Evolutionary conservation across 1,140 invertebrate genomes (phyloP).

Genomic region (Drusus annulatus): DNA sequence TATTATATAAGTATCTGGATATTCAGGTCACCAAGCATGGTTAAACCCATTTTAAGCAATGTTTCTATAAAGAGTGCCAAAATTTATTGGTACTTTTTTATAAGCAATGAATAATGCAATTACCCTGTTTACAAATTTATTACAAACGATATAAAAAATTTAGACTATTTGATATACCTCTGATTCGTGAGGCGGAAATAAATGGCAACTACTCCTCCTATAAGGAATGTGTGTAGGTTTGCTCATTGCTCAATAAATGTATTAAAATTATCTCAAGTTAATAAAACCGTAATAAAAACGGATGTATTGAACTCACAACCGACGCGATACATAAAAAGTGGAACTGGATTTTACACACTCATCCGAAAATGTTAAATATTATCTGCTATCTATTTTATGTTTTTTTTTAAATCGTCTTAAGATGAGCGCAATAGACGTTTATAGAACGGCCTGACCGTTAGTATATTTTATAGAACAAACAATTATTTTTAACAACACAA

Average conservation of each 20-base stretch:
- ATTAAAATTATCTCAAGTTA: constrained; percentile 2
- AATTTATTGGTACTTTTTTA: constrained; percentile 27
- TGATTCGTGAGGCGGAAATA: constrained; percentile 17
- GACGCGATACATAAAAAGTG: background rate
- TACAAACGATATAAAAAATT: constrained; percentile 1
- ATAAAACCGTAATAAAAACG: constrained; percentile 2
- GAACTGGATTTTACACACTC: background rate
- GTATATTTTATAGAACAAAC: too few relatives aligned
- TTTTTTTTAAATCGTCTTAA: too few relatives aligned
- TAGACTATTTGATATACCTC: constrained; percentile 17
- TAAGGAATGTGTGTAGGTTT: constrained; percentile 18
- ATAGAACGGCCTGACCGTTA: too few relatives aligned
- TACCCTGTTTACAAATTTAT: constrained; percentile 33
- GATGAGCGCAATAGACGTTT: too few relatives aligned
- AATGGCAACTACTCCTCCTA: background rate
- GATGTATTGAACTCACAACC: background rate
- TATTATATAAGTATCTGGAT: too few relatives aligned
- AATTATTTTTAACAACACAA: too few relatives aligned
- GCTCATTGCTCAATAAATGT: constrained; percentile 22
- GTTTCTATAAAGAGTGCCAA: background rate
- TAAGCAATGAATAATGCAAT: constrained; percentile 22
- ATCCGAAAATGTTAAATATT: too few relatives aligned
- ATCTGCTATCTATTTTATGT: too few relatives aligned
- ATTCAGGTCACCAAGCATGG: too few relatives aligned
- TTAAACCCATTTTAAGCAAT: too few relatives aligned